These are phyloP conservation scores for Hemaris fuciformis DNA, from an alignment of 2,888 invertebrate genomes.

Conservation along the genomic window DNA sequence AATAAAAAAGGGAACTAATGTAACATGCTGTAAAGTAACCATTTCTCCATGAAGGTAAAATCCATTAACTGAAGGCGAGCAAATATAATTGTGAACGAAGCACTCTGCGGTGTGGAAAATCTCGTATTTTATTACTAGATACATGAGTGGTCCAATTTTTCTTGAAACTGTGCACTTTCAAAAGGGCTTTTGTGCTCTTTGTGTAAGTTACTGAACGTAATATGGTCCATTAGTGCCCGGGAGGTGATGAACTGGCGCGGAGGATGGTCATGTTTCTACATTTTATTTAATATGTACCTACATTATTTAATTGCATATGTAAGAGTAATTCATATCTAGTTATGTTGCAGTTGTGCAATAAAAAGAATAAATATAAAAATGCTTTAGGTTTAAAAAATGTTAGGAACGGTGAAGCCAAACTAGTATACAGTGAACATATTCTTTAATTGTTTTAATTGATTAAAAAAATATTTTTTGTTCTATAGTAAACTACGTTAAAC, in stretches of 20 bases:
- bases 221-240: conserved; percentile 40
- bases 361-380: too few relatives aligned
- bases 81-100: conserved; percentile 25
- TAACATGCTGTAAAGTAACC: conserved; percentile 6
- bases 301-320: neutral
- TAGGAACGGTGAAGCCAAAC: neutral
- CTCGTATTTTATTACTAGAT: conserved; percentile 20
- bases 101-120: conserved; percentile 22
- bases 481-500: too few relatives aligned
- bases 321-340: too few relatives aligned
- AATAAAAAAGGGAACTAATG: too few relatives aligned
- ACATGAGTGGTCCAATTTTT: conserved; percentile 33
- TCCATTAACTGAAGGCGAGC: conserved; percentile 24
- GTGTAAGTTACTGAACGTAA: conserved; percentile 33
- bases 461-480: too few relatives aligned
- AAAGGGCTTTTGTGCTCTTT: conserved; percentile 33
- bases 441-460: too few relatives aligned
- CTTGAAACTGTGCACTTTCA: conserved; percentile 30
- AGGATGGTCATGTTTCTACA: conserved; percentile 3
- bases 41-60: conserved; percentile 21
- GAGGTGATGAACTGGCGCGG: conserved; percentile 34
- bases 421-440: too few relatives aligned
- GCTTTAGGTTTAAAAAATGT: neutral
- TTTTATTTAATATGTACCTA: neutral
- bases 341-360: too few relatives aligned